These are phyloP conservation scores for Sesia bembeciformis DNA, from an alignment of 2,888 invertebrate genomes.

Conservation along the genomic window DNA sequence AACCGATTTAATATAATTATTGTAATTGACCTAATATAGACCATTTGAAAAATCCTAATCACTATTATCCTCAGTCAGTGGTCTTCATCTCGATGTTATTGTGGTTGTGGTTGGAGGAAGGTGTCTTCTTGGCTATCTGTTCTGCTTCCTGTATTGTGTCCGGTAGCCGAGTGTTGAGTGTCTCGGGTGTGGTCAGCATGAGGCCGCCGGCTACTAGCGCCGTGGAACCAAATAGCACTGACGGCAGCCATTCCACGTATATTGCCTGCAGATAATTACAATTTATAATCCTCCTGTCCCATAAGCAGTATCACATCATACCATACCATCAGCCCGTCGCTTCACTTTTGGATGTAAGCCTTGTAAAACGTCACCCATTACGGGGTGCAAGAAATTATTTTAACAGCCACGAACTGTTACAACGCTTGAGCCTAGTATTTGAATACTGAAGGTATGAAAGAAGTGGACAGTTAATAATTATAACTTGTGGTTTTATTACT, in stretches of 20 bases:
- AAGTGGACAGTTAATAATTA: no score
- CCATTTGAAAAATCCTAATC: no score
- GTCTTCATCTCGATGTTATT: slow-evolving; percentile 27
- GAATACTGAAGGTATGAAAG: no score
- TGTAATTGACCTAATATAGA: no score
- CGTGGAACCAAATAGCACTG: slow-evolving; percentile 73
- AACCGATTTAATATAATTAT: no score
- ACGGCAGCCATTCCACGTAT: slow-evolving; percentile 68
- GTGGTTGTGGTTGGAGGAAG: background rate
- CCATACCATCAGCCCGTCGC: no score
- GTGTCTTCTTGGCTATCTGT: slow-evolving; percentile 28
- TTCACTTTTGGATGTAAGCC: no score
- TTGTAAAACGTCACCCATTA: no score
- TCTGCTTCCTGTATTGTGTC: slow-evolving; percentile 77
- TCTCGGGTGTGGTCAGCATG: slow-evolving; percentile 77
- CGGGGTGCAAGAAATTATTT: no score
- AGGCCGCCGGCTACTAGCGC: slow-evolving; percentile 72
- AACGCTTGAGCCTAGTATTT: no score
- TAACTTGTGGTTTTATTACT: no score
- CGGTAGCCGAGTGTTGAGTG: slow-evolving; percentile 73
- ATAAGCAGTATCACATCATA: background rate
- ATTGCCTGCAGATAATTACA: slow-evolving; percentile 44
- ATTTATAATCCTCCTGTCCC: background rate
- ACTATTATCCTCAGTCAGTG: background rate
- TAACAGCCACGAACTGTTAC: no score